These are phyloP conservation scores for Tamias sibiricus DNA, from an alignment of 2,113 vertebrate genomes.

Conservation along the genomic window DNA sequence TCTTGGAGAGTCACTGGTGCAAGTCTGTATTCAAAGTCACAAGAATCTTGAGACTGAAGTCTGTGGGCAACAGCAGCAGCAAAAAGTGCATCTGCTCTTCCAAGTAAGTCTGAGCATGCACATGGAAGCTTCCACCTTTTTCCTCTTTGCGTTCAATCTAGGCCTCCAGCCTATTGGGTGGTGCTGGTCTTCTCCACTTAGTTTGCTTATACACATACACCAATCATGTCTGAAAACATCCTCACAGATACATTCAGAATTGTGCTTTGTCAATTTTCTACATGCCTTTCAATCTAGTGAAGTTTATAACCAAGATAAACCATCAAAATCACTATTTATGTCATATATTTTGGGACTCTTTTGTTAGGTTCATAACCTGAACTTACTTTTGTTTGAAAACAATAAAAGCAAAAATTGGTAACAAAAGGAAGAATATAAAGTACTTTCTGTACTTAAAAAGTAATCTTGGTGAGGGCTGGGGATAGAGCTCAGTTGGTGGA, in stretches of 20 bases:
- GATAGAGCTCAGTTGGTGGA: no score
- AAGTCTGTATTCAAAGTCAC: background rate
- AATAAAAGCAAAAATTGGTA: background rate
- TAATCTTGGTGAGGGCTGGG: background rate
- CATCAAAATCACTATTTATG: background rate
- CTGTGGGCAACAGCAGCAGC: no score
- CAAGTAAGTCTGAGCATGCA: background rate
- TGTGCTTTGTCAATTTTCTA: background rate
- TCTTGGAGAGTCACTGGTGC: background rate
- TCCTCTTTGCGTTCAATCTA: background rate
- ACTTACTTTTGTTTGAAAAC: constrained; percentile 1
- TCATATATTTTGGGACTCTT: background rate
- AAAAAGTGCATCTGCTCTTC: background rate
- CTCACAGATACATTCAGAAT: background rate
- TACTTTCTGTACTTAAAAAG: background rate
- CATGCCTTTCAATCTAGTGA: background rate
- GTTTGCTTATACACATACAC: background rate
- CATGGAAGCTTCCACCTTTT: background rate
- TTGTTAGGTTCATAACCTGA: background rate
- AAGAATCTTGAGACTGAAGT: background rate
- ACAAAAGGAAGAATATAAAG: background rate
- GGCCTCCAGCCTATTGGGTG: background rate
- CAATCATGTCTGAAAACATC: background rate
- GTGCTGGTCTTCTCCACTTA: background rate
- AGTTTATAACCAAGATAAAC: background rate